Evolutionary conservation across 2,888 invertebrate genomes (phyloP), one percentile per base, ranked within the genome.

Genomic region (Troides aeacus): DNA sequence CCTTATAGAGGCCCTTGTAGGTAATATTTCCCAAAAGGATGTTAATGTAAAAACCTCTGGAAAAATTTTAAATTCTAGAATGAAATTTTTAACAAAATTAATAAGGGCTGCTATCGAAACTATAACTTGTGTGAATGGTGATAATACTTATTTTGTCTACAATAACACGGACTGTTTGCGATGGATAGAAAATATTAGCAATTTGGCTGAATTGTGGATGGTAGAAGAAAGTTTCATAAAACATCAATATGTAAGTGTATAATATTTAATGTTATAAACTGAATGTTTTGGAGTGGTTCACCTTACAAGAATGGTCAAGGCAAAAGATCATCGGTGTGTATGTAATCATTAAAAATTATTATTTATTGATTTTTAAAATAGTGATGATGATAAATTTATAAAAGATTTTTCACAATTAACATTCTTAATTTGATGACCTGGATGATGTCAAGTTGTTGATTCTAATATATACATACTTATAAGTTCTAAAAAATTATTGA

Each of bases 181-280:
- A 23, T 98, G 97, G 96, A 96, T 97, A 87, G 93, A 94, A 67
- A 95, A 95, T 76, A 95, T 97, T 67, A 90, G 94, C 60, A 91
- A 93, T 15, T 84, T 98, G 66, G 96, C 96, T 0, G 94, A 94
- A 39, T 93, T 95, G 66, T 98, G 98, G 97, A 94, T 95, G 73
- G 88, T 98, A 66, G 95, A 96, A 74, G 89, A 93, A 21, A 96
- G 97, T 79, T 93, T 94, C 62, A 89, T 98, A 59, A 94, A 95
- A 74, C 94, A 96, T 66, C 96, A 96, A 85, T 96, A 98, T 93
- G 96, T 96, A 93, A 93, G 79, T 90, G 66, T 53, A n/a, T 46
- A 15, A 46, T 46, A 3, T 46, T 10, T 46, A 15, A 46, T 46
- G 12, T 10, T 46, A 46, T 46, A 46, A 46, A 46, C 46, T 12